Conservation (phyloP, 2,113 vertebrate genomes). For the Brienomyrus longianalis region DNA sequence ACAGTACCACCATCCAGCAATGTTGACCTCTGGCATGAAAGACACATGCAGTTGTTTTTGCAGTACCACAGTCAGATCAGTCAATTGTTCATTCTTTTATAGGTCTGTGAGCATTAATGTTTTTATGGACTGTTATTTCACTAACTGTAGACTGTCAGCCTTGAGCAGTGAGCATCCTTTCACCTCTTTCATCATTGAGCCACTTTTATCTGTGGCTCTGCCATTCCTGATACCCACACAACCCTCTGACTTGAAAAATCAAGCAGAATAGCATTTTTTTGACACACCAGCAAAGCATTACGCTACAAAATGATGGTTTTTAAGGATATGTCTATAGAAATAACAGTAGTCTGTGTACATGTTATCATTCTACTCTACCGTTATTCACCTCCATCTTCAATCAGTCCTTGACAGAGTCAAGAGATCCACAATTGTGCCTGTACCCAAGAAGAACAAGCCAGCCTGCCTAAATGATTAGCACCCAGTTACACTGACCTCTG, state of each 20-base stretch:
- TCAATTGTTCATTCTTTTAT: background rate
- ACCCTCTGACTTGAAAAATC: background rate
- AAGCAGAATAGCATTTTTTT: background rate
- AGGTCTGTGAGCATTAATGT: background rate
- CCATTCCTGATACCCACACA: background rate
- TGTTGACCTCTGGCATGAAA: background rate
- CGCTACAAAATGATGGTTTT: too few relatives aligned
- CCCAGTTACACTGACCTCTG: background rate
- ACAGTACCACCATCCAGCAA: background rate
- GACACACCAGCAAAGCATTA: background rate
- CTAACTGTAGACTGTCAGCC: background rate
- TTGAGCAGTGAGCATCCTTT: background rate
- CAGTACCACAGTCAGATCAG: background rate
- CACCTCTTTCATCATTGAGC: background rate
- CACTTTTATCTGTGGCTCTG: background rate
- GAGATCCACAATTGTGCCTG: background rate
- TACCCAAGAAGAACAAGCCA: background rate
- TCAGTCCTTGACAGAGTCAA: background rate
- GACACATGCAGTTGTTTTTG: background rate
- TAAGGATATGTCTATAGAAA: too few relatives aligned
- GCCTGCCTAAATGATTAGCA: background rate
- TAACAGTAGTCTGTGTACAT: too few relatives aligned
- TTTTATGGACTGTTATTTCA: background rate
- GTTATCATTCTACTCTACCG: background rate
- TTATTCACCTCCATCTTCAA: background rate